A percentile compares a stretch with the other conserved stretches of the same genome.
phyloP scores from a whole-genome alignment of 2,113 vertebrate species.

The Ammospiza caudacuta region DNA sequence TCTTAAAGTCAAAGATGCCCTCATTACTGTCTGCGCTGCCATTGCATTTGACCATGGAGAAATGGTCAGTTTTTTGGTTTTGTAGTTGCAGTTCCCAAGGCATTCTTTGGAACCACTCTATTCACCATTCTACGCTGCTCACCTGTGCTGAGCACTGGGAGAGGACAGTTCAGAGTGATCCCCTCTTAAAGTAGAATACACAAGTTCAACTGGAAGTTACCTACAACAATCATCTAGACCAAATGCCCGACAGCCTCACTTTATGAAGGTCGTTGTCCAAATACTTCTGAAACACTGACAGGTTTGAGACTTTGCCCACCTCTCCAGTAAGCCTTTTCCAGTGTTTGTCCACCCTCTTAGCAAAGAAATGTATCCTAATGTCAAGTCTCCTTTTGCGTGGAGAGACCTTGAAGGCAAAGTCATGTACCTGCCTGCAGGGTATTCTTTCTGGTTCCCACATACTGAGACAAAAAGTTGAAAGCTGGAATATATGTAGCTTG shows the following conservation, averaged over 20 bases:
- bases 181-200: neutral
- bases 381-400: neutral
- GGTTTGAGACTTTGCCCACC: neutral
- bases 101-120: neutral
- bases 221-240: rapidly evolving
- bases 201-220: neutral
- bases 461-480: neutral
- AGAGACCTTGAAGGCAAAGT: neutral
- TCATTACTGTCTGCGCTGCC: neutral
- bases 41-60: neutral
- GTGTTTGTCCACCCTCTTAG: neutral
- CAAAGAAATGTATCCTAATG: neutral
- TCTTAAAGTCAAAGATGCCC: neutral
- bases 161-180: neutral
- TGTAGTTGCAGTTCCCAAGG: neutral
- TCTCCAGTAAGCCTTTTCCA: neutral
- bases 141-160: neutral
- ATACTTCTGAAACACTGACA: neutral
- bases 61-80: neutral
- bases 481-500: neutral
- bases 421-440: neutral
- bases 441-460: neutral
- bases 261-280: neutral
- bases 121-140: neutral
- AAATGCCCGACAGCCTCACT: neutral